Percentiles rank a stretch among this genome's conserved stretches.
phyloP scores from a whole-genome alignment of 1,140 invertebrate species.

The Drosophila pachea region DNA sequence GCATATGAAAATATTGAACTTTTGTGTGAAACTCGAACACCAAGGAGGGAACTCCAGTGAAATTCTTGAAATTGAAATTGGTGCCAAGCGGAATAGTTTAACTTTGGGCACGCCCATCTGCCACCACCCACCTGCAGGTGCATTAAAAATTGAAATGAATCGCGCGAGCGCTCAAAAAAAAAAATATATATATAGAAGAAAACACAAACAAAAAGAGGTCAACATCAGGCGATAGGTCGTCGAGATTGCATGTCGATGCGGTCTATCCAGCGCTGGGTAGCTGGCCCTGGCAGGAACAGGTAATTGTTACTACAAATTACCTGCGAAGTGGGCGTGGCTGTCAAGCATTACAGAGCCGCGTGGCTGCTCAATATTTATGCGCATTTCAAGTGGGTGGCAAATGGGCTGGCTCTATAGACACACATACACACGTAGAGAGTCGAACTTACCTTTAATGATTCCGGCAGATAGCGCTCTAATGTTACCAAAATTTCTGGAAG shows the following conservation, averaged over 20 bases:
- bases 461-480: constrained; percentile 87
- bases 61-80: constrained; percentile 55
- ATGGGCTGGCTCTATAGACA: not conserved
- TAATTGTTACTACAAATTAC: constrained; percentile 64
- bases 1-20: constrained; percentile 29
- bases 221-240: constrained; percentile 44
- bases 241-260: constrained; percentile 68
- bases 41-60: constrained; percentile 1
- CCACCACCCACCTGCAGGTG: constrained; percentile 1
- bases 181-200: constrained; percentile 32
- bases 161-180: constrained; percentile 30
- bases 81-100: constrained; percentile 34
- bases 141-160: constrained; percentile 66
- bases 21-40: constrained; percentile 11
- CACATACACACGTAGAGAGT: not conserved
- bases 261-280: constrained; percentile 22
- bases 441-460: constrained; percentile 85
- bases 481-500: constrained; percentile 87
- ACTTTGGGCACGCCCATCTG: not conserved
- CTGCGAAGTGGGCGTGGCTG: constrained; percentile 51
- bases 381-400: constrained; percentile 3
- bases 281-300: constrained; percentile 16
- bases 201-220: constrained; percentile 55
- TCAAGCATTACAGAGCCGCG: not conserved
- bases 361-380: constrained; percentile 6